Percentiles rank a stretch among this genome's conserved stretches.
These are phyloP conservation scores for Clitarchus hookeri DNA, from an alignment of 2,888 invertebrate species.

Conservation along the genomic window DNA sequence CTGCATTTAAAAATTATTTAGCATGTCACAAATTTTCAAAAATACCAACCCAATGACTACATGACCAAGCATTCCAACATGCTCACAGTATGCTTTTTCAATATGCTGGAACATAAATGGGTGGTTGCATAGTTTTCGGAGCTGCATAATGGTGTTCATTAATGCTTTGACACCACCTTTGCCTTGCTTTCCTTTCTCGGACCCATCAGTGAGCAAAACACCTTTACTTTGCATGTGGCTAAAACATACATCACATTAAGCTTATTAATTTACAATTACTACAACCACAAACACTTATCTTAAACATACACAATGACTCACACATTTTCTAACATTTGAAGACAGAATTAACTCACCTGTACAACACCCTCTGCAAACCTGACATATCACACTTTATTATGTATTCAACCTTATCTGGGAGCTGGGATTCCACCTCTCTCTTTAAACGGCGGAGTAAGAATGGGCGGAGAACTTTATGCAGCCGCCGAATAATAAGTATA, in stretches of 20 bases:
- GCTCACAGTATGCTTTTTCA: constrained; percentile 61
- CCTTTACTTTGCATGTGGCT: constrained; percentile 64
- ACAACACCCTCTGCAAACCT: constrained; percentile 61
- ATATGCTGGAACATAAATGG: constrained; percentile 68
- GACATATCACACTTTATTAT: constrained; percentile 70
- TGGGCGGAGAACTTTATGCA: constrained; percentile 68
- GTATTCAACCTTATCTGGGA: constrained; percentile 68
- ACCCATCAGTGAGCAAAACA: constrained; percentile 61
- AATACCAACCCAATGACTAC: constrained; percentile 41
- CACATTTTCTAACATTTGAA: not conserved
- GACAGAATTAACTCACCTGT: constrained; percentile 47
- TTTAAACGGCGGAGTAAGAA: constrained; percentile 65
- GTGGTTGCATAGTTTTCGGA: constrained; percentile 68
- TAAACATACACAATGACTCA: not conserved
- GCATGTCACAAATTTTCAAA: not conserved
- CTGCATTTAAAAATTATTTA: too few species aligned
- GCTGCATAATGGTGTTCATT: constrained; percentile 69
- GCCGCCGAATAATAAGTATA: constrained; percentile 66
- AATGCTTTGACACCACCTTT: constrained; percentile 61
- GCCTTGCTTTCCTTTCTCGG: constrained; percentile 59
- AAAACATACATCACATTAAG: constrained; percentile 35
- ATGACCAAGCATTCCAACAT: constrained; percentile 44
- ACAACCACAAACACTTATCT: not conserved
- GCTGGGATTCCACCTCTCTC: constrained; percentile 68
- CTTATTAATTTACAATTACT: not conserved